A percentile compares a stretch with the other conserved stretches of the same genome.
Evolutionary conservation across 1,140 invertebrate species (phyloP).

Genomic region (Akabosia matsudoensis): DNA sequence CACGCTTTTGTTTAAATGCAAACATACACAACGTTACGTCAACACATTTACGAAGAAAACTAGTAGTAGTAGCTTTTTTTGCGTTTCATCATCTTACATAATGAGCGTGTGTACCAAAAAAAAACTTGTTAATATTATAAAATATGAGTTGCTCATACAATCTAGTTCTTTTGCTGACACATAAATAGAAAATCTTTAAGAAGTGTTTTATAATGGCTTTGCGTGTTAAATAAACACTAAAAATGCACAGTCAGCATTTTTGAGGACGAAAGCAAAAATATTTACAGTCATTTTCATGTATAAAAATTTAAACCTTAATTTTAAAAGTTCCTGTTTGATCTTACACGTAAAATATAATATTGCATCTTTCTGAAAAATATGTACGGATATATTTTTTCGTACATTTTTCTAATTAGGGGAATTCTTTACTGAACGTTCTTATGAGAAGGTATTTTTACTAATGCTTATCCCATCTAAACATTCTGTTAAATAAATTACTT

Average conservation of each 20-base stretch:
- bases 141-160: too few relatives aligned
- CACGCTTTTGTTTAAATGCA: too few relatives aligned
- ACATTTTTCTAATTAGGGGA: too few relatives aligned
- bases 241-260: slow-evolving; percentile 10
- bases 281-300: slow-evolving; percentile 11
- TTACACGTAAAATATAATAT: neutral
- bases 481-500: slow-evolving; percentile 17
- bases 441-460: neutral
- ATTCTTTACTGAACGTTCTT: too few relatives aligned
- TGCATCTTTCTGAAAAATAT: neutral
- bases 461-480: slow-evolving; percentile 15
- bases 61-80: too few relatives aligned
- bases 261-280: neutral
- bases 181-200: slow-evolving; percentile 5
- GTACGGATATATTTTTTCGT: neutral
- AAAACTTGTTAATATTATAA: too few relatives aligned
- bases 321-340: neutral
- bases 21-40: too few relatives aligned
- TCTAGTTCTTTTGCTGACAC: neutral
- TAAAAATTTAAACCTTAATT: neutral
- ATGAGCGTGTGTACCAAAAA: neutral
- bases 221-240: neutral
- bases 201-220: neutral
- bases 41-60: too few relatives aligned
- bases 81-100: neutral